Base-by-base conservation (phyloP, 2,888 invertebrate species). In the Dryadula phaetusa region DNA sequence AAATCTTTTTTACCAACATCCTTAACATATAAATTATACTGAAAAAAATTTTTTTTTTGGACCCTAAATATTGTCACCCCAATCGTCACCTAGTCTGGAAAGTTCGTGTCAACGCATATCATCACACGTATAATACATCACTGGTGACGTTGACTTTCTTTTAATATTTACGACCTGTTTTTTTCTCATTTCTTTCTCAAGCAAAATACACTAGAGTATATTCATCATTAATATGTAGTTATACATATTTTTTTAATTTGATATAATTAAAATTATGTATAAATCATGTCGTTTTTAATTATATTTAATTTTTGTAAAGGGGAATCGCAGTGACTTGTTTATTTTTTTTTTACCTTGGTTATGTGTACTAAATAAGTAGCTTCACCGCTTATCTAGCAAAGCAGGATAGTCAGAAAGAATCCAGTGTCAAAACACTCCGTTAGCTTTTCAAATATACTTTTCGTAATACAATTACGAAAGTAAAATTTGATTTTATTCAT, bases 101-200 rank as follows among this genome's bases (percentile, higher is more conserved):
- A 40, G 47, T 58, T 32, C 64, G 64, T 65, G 64, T 60, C 58
- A 58, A 58, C 64, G 64, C 64, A 65, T 65, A 65, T 65, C 58
- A 65, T 65, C 49, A 49, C 40, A 28, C 58, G 20, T 42, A 49
- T 65, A 49, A 49, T 60, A 65, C 60, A 65, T 65, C 40, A 65
- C 40, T 28, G 40, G 47, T 64, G 64, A 64, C 64, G 53, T 52
- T 54, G 28, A 32, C 32, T 18, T 40, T 47, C 25, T 49, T 40
- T 60, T 65, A 49, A 60, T 65, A 60, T 56, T 58, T 42, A 42
- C n/a, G 28, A 10, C 14, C 5, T 7, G 25, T 28, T 44, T 42
- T 56, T 25, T 60, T 42, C 40, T 44, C 12, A 40, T 56, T 56
- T 40, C 0, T 12, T 28, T 40, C 16, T 40, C 6, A 32, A 52